phyloP scores from a whole-genome alignment of 2,797 vertebrate genomes.

The Rachycentron canadum region DNA sequence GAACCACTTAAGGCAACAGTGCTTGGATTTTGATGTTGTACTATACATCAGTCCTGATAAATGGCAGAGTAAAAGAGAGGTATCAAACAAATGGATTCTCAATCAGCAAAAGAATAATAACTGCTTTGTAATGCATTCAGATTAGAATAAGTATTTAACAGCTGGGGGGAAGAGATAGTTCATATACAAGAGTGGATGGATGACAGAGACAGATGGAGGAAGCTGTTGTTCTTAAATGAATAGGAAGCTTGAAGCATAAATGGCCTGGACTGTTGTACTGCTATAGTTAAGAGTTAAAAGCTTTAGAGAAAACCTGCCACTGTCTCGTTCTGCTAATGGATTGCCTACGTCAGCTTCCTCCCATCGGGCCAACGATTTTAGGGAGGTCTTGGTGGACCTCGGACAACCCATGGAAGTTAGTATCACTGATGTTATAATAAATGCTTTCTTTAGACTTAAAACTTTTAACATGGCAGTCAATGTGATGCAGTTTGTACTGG shows the following conservation, averaged over 20 bases:
- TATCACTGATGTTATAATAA: neutral
- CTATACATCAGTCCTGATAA: neutral
- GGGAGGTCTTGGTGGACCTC: neutral
- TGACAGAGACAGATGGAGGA: neutral
- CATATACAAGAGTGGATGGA: neutral
- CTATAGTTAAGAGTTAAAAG: constrained; percentile 1
- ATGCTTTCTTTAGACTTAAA: neutral
- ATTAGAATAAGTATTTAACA: neutral
- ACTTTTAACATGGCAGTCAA: neutral
- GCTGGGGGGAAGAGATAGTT: neutral
- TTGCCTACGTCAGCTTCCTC: neutral
- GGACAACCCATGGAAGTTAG: neutral
- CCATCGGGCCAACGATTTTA: neutral
- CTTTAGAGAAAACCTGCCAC: neutral
- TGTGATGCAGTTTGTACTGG: neutral
- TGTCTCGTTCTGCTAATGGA: neutral
- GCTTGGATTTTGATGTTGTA: neutral
- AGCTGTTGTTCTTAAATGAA: neutral
- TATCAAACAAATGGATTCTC: neutral
- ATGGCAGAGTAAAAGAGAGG: neutral
- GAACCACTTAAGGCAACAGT: neutral
- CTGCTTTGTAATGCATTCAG: neutral
- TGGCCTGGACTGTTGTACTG: neutral
- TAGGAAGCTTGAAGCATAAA: neutral
- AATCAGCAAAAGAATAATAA: neutral